phyloP scores from a whole-genome alignment of 2,113 vertebrate species.

The Rhagologus leucostigma region DNA sequence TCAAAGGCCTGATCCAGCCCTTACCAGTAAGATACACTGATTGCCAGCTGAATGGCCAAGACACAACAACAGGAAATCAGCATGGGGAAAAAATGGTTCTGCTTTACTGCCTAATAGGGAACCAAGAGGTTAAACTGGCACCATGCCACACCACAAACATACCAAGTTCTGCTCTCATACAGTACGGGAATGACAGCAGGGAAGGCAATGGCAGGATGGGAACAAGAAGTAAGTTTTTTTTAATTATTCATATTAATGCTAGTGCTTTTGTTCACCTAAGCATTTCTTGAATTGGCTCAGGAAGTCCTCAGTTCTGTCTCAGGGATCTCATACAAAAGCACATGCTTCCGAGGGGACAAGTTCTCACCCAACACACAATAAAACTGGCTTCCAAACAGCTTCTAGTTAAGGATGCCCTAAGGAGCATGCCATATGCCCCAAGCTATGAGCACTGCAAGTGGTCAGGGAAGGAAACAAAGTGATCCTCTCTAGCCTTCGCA shows the following conservation, averaged over 20 bases:
- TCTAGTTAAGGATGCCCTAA: neutral
- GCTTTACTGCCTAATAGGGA: conserved; percentile 25
- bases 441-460: rapidly evolving
- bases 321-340: neutral
- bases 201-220: neutral
- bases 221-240: neutral
- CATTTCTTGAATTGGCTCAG: neutral
- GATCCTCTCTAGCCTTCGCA: neutral
- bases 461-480: neutral
- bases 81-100: neutral
- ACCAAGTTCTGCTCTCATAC: neutral
- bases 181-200: neutral
- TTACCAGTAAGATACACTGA: neutral
- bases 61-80: neutral
- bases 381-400: neutral
- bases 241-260: neutral
- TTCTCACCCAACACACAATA: neutral
- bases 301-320: neutral
- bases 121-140: neutral
- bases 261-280: neutral
- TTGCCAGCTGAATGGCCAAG: neutral
- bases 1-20: neutral
- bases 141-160: conserved; percentile 19
- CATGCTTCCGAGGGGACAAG: neutral
- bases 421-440: neutral